Percentiles rank a stretch among this genome's conserved stretches.
These are phyloP conservation scores for Nixonia krombeini DNA, from an alignment of 1,140 invertebrate species.

Conservation along the genomic window DNA sequence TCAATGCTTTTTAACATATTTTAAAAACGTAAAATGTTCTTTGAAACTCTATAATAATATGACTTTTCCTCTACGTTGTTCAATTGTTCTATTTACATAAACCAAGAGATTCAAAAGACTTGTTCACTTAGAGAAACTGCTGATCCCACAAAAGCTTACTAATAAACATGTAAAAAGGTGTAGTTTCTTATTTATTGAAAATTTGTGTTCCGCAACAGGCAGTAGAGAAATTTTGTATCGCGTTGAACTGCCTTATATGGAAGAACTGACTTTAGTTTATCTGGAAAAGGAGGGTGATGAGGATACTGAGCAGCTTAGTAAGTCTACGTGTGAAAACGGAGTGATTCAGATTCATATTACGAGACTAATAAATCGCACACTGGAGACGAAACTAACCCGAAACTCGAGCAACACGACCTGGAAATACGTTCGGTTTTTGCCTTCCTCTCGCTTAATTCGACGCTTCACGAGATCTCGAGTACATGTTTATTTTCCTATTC, in stretches of 20 bases:
- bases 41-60: no score
- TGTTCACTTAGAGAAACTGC: no score
- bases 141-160: no score
- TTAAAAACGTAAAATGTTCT: no score
- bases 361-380: constrained; percentile 40
- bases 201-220: constrained; percentile 65
- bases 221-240: constrained; percentile 90
- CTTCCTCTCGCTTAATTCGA: no score
- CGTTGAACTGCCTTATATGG: constrained; percentile 90
- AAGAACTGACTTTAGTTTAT: constrained; percentile 91
- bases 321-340: constrained; percentile 70
- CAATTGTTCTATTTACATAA: no score
- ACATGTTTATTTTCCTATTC: no score
- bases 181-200: constrained; percentile 52
- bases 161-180: no score
- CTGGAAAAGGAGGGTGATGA: constrained; percentile 80
- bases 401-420: constrained; percentile 12
- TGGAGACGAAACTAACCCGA: constrained; percentile 38
- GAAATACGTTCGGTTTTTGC: not conserved
- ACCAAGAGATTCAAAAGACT: no score
- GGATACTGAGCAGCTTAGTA: constrained; percentile 76
- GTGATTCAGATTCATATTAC: constrained; percentile 36
- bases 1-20: no score
- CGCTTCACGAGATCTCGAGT: no score
- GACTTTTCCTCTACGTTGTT: no score